Evolutionary conservation across 1,140 invertebrate species (phyloP).

Genomic region (Neodiprion virginianus): DNA sequence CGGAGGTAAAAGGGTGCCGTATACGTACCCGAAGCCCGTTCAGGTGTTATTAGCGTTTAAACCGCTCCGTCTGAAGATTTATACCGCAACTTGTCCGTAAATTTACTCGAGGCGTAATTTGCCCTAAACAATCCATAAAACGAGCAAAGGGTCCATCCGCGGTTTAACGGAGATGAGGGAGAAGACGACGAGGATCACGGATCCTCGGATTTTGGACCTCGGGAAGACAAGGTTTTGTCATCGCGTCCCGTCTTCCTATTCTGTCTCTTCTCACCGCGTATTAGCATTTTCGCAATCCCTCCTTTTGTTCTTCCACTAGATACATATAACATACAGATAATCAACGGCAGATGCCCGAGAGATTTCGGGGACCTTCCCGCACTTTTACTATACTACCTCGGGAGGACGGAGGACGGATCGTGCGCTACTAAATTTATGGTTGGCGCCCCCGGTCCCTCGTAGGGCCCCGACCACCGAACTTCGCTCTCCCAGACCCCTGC

Average conservation of each 20-base stretch:
- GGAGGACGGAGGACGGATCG: not conserved
- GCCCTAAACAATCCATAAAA: conserved; percentile 33
- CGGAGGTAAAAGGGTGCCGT: conserved; percentile 18
- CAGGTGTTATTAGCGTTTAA: conserved; percentile 32
- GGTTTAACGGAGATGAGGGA: not conserved
- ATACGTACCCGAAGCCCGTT: conserved; percentile 22
- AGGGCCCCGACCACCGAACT: not conserved
- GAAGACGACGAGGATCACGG: no score
- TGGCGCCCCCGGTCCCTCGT: not conserved
- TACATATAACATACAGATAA: not conserved
- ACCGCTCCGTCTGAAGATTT: conserved; percentile 29
- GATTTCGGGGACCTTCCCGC: not conserved
- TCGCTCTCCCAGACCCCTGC: not conserved
- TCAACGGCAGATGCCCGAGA: not conserved
- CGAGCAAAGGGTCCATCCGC: not conserved
- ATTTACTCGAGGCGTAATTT: conserved; percentile 29
- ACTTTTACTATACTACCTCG: not conserved
- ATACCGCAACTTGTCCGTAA: conserved; percentile 23
- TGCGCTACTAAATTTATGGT: conserved; percentile 7
- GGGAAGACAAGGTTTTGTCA: no score
- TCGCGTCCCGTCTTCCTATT: not conserved
- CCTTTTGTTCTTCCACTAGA: not conserved
- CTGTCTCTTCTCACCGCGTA: not conserved
- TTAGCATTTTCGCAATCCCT: not conserved
- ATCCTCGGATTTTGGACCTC: no score